Base-by-base conservation (phyloP, 2,797 vertebrate genomes). In the Cygnus olor region DNA sequence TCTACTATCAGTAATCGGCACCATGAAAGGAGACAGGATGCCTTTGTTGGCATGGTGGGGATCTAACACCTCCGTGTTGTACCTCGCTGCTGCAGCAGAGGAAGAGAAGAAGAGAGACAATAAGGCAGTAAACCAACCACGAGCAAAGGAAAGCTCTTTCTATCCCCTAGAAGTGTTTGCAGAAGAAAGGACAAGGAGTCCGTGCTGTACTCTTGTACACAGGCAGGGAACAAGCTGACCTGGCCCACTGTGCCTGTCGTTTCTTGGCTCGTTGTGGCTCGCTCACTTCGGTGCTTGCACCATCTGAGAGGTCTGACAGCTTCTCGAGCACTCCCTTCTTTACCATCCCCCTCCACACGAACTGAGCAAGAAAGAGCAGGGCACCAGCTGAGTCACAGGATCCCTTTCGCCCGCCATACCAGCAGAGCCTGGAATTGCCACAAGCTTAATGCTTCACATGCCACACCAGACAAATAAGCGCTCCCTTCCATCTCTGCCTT, bases 341-440 rank as follows among this genome's bases (percentile, higher is more conserved):
- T 88, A 89, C 80, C 87, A 88, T 14, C 60, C 56, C 65, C 77
- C 63, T 94, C 60, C 44, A 21, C 6, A 80, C 2, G 25, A 85
- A 93, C 60, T 6, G 9, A 89, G 58, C 36, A 85, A 94, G 73
- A 69, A 86, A 76, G 45, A 94, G 66, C 63, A 88, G 0, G 9
- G 72, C 88, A 94, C n/a, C 56, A 82, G 89, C 60, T 91, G 80
- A 96, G 83, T 90, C 88, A 94, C 57, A 73, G 47, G 53, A 95
- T 80, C 68, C 53, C 71, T 93, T 88, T 68, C 61, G 85, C 38
- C 53, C 88, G 68, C 64, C 78, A 73, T 86, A 88, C 85, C 85
- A 91, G 40, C 7, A 65, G 30, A 81, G 56, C 36, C 70, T 54
- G 80, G 66, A 90, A 93, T 38, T 88, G 66, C 80, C 77, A 94